Evolutionary conservation across 2,113 vertebrate species (phyloP), one percentile per base, ranked within the genome.

Genomic region (Ophthalmolycus amberensis): DNA sequence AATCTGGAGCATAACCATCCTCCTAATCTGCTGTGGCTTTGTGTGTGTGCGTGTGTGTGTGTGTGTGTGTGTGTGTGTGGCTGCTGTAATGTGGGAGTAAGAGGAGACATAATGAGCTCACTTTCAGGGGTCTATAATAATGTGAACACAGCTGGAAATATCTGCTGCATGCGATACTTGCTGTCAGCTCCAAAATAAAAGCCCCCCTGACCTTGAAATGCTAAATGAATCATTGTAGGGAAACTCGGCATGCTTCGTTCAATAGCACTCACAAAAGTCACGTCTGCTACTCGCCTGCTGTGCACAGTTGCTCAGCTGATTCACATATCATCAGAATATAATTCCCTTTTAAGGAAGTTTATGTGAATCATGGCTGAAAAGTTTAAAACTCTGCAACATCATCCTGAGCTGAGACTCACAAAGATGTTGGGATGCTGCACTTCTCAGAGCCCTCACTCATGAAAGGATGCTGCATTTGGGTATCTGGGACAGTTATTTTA

Each of bases 401-500:
- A 52, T 18, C 34, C 3, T 62, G 77, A 62, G 71, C 32, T 64
- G 27, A 77, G 59, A 18, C 15, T 70, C 52, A 29, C 5, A 15
- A 8, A 54, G 79, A 78, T 74, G 76, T 11, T 63, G 70, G 37
- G 80, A 85, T 79, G 82, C 78, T 56, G 74, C 38, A 46, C 66
- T 67, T 82, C 67, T 65, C 78, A 85, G 69, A 86, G 85, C 32
- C 48, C 75, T 86, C 71, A 87, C 64, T 90, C 83, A 79, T 38
- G 46, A 68, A 81, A 82, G 81, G 79, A 78, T 86, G 71, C 69
- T 84, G 86, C 72, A 80, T 90, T 82, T 86, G 74, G 72, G 68
- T 90, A 93, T 90, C 85, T 93, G 88, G 92, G 91, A 85, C 93
- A 89, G 90, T 85, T 92, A 92, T 92, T 93, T 93, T 89, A 71